Evolutionary conservation across 2,113 vertebrate genomes (phyloP), one percentile per base, ranked within the genome.

Genomic region (Jacana jacana): DNA sequence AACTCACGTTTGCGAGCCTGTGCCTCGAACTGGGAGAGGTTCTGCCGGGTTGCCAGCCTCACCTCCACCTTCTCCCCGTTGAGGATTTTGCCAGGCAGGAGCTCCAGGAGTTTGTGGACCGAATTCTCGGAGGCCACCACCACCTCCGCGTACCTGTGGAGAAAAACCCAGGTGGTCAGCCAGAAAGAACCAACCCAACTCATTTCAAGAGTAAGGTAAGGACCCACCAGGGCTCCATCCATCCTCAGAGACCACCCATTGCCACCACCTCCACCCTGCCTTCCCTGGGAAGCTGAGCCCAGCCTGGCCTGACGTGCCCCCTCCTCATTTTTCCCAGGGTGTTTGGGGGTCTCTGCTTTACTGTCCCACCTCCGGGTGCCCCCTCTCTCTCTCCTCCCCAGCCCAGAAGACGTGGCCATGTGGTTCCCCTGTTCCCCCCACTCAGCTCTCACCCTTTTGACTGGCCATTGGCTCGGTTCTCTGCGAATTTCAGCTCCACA

Each of bases 371-470:
- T 75, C 46, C 18, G 7, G 33, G 33, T 40, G 31, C 28, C 25
- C 44, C 51, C 31, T 35, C 40, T 40, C 40, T 13, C 40, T 40
- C 40, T 11, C 40, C 40, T 13, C 63, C 19, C 23, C 23, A 18
- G 6, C 6, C 2, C 17, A 4, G 2, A 0, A 7, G 27, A 17
- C 1, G 11, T 4, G 42, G 46, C 51, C 2, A 1, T 0, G 2
- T 81, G 39, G 33, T 27, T 51, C 37, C 17, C 61, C 4, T 42
- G 42, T 42, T 42, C 42, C 42, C 42, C 42, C 42, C 42, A n/a
- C n/a, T n/a, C n/a, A n/a, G n/a, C n/a, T n/a, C 98, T 99, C 94
- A 99, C 99, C 99, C 99, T 98, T 99, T 99, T 10, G 99, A 99
- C 95, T 99, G 99, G 94, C 99, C 99, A 95, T 99, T 99, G 54